Conservation (phyloP, 2,797 vertebrate genomes). For the Siniperca scherzeri region DNA sequence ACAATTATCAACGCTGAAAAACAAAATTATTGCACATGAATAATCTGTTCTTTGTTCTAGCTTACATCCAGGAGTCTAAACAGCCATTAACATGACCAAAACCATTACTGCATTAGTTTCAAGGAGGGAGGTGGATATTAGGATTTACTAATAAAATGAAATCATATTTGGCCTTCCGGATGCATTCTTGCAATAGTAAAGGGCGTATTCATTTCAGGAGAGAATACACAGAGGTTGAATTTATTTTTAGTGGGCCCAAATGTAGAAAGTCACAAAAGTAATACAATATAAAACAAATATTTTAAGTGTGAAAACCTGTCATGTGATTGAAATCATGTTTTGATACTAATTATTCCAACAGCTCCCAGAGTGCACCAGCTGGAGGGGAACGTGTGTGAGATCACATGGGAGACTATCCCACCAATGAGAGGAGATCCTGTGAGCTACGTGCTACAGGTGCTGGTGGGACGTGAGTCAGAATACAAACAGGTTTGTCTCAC, state of each 20-base stretch:
- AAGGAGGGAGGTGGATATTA: not conserved
- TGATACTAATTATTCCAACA: constrained; percentile 62
- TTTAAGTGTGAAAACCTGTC: not conserved
- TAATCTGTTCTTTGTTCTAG: constrained; percentile 10
- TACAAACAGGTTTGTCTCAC: constrained; percentile 93
- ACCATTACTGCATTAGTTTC: not conserved
- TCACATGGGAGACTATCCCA: constrained; percentile 94
- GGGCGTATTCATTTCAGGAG: not conserved
- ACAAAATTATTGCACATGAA: constrained; percentile 30
- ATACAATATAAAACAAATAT: too few relatives aligned
- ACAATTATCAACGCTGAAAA: constrained; percentile 28
- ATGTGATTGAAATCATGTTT: not conserved
- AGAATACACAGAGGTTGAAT: too few relatives aligned
- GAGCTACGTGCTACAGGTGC: constrained; percentile 94
- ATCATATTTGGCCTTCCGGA: not conserved
- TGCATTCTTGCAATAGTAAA: not conserved
- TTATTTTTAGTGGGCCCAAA: not conserved
- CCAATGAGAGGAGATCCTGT: constrained; percentile 97
- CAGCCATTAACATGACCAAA: constrained; percentile 4
- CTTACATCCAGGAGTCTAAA: not conserved
- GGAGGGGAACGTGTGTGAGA: constrained; percentile 95
- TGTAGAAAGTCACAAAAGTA: not conserved
- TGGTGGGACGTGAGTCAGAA: constrained; percentile 95
- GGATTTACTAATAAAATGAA: not conserved
- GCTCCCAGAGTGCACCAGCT: constrained; percentile 95